Evolutionary conservation across 2,797 vertebrate genomes (phyloP).

Genomic region (Accipiter superciliosus): DNA sequence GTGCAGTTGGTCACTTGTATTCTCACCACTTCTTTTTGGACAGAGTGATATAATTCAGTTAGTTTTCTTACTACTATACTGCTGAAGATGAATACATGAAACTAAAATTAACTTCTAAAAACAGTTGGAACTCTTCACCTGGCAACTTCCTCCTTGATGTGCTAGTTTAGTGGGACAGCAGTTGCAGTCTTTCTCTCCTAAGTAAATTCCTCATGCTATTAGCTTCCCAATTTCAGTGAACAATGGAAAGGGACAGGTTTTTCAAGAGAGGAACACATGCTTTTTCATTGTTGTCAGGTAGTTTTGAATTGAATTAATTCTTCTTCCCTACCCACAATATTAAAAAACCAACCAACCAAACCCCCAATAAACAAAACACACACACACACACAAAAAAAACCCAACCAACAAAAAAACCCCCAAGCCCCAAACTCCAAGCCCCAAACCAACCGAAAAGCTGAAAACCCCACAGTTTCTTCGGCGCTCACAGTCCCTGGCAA

Average conservation of each 20-base stretch:
- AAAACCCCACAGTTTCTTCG: background rate
- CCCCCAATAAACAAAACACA: background rate
- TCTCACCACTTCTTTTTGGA: background rate
- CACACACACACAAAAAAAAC: too few species aligned
- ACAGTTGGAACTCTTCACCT: background rate
- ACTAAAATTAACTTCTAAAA: background rate
- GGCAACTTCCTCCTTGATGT: background rate
- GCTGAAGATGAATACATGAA: background rate
- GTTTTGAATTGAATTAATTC: background rate
- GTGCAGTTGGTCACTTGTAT: background rate
- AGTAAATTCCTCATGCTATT: background rate
- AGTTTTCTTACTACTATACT: background rate
- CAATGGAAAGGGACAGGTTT: background rate
- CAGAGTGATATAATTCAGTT: background rate
- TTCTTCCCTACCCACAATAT: background rate
- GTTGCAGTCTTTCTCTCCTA: background rate
- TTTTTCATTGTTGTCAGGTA: background rate
- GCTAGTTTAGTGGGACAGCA: background rate
- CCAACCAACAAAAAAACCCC: background rate
- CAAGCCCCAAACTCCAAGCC: background rate
- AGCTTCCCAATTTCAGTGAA: background rate
- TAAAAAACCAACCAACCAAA: background rate
- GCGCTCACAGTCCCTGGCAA: too few species aligned
- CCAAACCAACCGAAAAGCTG: background rate
- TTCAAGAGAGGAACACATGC: fast-evolving